phyloP scores from a whole-genome alignment of 2,797 vertebrate species.

The Gorsachius magnificus region DNA sequence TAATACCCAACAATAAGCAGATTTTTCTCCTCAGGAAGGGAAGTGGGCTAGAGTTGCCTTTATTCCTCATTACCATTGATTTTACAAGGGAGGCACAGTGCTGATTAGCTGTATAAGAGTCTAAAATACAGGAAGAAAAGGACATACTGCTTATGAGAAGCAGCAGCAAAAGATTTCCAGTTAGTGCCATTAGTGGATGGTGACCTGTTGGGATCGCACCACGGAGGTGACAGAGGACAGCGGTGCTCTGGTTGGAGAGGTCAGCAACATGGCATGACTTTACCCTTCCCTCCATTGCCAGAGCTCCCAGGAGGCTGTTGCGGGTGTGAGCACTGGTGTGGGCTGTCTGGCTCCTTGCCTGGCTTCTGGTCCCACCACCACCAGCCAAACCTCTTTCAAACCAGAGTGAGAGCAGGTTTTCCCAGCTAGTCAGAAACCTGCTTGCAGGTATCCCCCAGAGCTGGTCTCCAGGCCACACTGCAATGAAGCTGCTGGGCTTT shows the following conservation, averaged over 20 bases:
- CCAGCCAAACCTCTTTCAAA: neutral
- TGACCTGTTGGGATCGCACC: neutral
- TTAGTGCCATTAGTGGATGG: accelerated
- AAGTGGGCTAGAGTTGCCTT: neutral
- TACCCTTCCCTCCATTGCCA: neutral
- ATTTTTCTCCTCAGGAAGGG: neutral
- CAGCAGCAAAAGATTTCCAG: neutral
- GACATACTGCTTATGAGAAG: neutral
- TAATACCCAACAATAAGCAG: neutral
- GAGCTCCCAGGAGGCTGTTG: neutral
- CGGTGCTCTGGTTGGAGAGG: neutral
- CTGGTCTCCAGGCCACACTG: neutral
- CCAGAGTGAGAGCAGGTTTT: neutral
- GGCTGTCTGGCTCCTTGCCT: accelerated
- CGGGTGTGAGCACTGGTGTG: accelerated
- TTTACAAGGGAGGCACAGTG: neutral
- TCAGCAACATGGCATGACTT: accelerated
- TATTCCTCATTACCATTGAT: neutral
- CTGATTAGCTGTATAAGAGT: neutral
- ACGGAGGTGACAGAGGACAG: neutral
- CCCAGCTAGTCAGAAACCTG: neutral
- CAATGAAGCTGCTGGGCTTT: neutral
- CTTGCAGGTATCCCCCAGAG: neutral
- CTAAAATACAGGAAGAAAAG: neutral
- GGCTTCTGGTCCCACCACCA: neutral